phyloP scores from a whole-genome alignment of 2,888 invertebrate species.

The Nomada fucata region DNA sequence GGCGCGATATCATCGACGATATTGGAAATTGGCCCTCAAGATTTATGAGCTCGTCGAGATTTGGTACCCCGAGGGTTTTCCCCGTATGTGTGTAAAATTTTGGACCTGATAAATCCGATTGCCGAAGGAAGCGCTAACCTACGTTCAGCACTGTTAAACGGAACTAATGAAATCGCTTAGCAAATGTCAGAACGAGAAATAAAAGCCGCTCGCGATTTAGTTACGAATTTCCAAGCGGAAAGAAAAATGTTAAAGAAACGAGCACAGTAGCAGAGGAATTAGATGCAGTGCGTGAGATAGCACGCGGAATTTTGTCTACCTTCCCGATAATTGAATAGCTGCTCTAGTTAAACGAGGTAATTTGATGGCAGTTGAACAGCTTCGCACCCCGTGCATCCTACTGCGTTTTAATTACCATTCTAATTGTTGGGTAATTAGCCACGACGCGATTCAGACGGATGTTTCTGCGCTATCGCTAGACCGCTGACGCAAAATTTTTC shows the following conservation, averaged over 20 bases:
- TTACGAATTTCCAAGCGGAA: background rate
- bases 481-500: background rate
- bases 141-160: too few relatives aligned
- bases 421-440: constrained; percentile 52
- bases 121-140: too few relatives aligned
- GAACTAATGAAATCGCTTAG: too few relatives aligned
- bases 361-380: constrained; percentile 39
- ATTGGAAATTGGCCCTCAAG: background rate
- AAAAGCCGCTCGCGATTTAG: background rate
- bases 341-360: constrained; percentile 52
- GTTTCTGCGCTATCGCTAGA: constrained; percentile 7
- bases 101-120: too few relatives aligned
- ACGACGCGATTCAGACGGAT: constrained; percentile 19
- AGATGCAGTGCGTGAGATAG: constrained; percentile 52
- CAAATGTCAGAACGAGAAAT: too few relatives aligned
- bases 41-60: constrained; percentile 8
- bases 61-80: background rate
- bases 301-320: constrained; percentile 41
- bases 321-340: constrained; percentile 49
- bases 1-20: constrained; percentile 10
- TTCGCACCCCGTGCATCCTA: constrained; percentile 40
- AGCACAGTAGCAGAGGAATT: background rate
- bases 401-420: constrained; percentile 46
- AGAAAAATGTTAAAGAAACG: too few relatives aligned
- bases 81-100: background rate